These are phyloP conservation scores for Zaprionus bogoriensis DNA, from an alignment of 2,888 invertebrate genomes.

Conservation along the genomic window DNA sequence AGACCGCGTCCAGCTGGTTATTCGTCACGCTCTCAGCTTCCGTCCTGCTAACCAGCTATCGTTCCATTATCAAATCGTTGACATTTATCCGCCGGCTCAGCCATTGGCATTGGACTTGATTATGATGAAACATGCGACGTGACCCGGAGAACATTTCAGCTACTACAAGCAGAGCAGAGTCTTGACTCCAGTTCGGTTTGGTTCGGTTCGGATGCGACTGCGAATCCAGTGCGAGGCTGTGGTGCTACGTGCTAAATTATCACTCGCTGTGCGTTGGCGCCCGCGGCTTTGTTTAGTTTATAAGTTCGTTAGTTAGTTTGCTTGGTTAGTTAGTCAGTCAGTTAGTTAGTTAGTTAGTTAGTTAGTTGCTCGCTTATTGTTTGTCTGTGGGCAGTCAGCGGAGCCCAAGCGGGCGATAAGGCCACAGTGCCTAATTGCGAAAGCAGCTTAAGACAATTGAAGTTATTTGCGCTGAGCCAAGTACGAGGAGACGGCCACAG, in stretches of 20 bases:
- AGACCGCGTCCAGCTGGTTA: constrained; percentile 59
- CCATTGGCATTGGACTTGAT: constrained; percentile 68
- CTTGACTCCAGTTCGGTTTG: too few species aligned
- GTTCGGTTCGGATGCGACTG: too few species aligned
- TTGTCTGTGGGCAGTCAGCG: constrained; percentile 27
- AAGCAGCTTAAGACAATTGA: constrained; percentile 70
- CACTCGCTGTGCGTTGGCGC: constrained; percentile 40
- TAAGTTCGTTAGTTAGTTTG: constrained; percentile 69
- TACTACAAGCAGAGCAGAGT: neutral
- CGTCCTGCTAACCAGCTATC: constrained; percentile 9
- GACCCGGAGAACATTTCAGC: constrained; percentile 17
- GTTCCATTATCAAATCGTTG: constrained; percentile 75
- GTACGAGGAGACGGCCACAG: too few species aligned
- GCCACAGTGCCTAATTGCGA: constrained; percentile 59
- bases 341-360: constrained; percentile 17
- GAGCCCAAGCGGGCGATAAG: constrained; percentile 51
- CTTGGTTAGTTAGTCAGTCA: constrained; percentile 35
- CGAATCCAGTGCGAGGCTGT: too few species aligned
- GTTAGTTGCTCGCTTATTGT: constrained; percentile 8
- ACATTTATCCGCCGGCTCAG: constrained; percentile 69
- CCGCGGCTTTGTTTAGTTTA: constrained; percentile 68
- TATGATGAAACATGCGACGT: constrained; percentile 69
- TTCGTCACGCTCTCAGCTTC: constrained; percentile 53
- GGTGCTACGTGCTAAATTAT: constrained; percentile 70
- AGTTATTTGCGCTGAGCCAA: constrained; percentile 54